Evolutionary conservation across 2,888 invertebrate species (phyloP), one percentile per base, ranked within the genome.

Genomic region (Reticulitermes lucifugus): DNA sequence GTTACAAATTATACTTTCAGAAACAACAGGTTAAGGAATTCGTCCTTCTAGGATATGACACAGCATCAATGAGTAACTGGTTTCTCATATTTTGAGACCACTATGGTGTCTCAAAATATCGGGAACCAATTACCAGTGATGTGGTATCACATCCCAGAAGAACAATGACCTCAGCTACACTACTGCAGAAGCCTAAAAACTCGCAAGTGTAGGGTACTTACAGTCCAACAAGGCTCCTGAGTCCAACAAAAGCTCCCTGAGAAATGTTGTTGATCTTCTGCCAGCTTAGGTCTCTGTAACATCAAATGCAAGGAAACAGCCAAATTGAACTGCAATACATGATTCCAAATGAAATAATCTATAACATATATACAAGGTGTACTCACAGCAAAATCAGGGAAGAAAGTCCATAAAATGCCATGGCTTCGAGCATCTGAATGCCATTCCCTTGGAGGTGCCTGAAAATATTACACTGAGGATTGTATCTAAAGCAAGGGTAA

Each of bases 331-430:
- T 65, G 25, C 6, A 65, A 10, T 25, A 65, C 55, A 55, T 18
- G 18, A 18, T 14, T 55, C 55, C 55, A 65, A n/a, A 25, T 65
- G 25, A 65, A 10, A 12, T 25, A 65, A 18, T 60, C 5, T 65
- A 25, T 7, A 65, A 65, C 1, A 65, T 25, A 25, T 60, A n/a
- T 0, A 60, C 51, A 14, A 51, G 51, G 0, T 59, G 18, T 88
- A 90, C 91, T 90, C 89, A 92, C 91, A 92, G 88, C 35, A 90
- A 89, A 22, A 89, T 88, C 21, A 90, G 87, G 7, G 89, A 89
- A 10, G 90, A 90, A 5, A 90, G 88, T 12, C 90, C 90, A 83
- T 89, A 89, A 85, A 90, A 90, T 6, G 90, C 89, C 87, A 88
- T 88, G 0, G 89, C 87, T 65, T 89, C 87, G 25, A 90, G 83